phyloP scores from a whole-genome alignment of 2,797 vertebrate genomes.

The Taenioides sp. region DNA sequence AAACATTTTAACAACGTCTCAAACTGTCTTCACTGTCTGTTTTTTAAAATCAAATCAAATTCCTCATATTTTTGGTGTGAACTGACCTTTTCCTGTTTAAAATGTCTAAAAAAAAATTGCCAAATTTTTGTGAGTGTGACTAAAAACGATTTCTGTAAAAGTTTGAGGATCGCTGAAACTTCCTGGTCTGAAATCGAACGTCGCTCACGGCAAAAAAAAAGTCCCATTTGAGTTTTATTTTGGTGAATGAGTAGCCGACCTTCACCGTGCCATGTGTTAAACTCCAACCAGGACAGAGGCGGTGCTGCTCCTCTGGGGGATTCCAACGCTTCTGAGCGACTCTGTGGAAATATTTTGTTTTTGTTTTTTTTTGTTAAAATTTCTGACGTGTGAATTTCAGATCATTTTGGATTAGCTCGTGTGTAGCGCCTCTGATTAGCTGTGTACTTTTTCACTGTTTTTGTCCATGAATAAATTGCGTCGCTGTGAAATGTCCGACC shows the following conservation, averaged over 20 bases:
- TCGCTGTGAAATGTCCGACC: background rate
- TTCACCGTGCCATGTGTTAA: slow-evolving; percentile 59
- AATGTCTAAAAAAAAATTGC: too few relatives aligned
- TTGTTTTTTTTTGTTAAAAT: background rate
- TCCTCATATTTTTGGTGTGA: background rate
- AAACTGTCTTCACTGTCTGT: too few relatives aligned
- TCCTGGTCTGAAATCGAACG: background rate
- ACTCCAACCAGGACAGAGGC: background rate
- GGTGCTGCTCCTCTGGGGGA: too few relatives aligned
- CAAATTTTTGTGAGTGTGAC: too few relatives aligned
- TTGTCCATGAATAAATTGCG: background rate
- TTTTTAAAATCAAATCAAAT: too few relatives aligned
- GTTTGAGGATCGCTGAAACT: too few relatives aligned
- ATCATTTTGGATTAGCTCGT: background rate
- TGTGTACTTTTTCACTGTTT: background rate
- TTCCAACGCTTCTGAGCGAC: background rate
- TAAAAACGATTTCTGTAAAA: too few relatives aligned
- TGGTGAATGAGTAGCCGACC: slow-evolving; percentile 61
- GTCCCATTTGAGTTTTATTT: background rate
- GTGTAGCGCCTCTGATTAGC: slow-evolving; percentile 1
- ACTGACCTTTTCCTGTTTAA: too few relatives aligned
- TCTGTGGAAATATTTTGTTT: background rate
- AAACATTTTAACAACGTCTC: too few relatives aligned
- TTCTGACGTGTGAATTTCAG: background rate
- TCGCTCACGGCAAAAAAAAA: slow-evolving; percentile 35